A percentile compares a stretch with the other conserved stretches of the same genome.
Evolutionary conservation across 2,113 vertebrate genomes (phyloP).

Genomic region (Dasyornis broadbenti): DNA sequence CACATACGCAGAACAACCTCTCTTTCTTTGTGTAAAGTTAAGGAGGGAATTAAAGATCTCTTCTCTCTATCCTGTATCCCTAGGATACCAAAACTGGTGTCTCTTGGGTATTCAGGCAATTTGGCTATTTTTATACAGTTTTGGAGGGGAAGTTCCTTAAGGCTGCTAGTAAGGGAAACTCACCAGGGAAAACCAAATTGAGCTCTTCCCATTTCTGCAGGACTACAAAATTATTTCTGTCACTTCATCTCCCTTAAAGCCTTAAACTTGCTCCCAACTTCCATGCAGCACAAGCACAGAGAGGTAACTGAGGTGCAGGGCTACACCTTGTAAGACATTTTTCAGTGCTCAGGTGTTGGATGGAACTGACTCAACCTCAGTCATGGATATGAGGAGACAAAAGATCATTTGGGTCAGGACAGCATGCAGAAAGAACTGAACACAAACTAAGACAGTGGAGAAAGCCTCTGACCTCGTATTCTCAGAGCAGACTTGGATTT

Average conservation of each 20-base stretch:
- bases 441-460: background rate
- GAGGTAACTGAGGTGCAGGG: rapidly evolving
- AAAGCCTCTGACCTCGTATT: background rate
- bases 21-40: background rate
- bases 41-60: background rate
- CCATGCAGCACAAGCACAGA: background rate
- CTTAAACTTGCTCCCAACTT: background rate
- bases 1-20: background rate
- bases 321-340: background rate
- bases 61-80: background rate
- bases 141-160: background rate
- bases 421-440: background rate
- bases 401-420: background rate
- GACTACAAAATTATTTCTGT: background rate
- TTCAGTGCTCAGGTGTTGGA: background rate
- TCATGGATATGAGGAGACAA: background rate
- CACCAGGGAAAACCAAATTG: background rate
- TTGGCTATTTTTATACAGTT: background rate
- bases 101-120: background rate
- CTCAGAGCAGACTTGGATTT: background rate
- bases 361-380: background rate
- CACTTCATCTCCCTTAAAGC: background rate
- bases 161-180: background rate
- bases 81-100: background rate
- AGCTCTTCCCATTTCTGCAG: background rate